Conservation (phyloP, 2,888 invertebrate genomes). For the Chaetogeoica ovagalla region DNA sequence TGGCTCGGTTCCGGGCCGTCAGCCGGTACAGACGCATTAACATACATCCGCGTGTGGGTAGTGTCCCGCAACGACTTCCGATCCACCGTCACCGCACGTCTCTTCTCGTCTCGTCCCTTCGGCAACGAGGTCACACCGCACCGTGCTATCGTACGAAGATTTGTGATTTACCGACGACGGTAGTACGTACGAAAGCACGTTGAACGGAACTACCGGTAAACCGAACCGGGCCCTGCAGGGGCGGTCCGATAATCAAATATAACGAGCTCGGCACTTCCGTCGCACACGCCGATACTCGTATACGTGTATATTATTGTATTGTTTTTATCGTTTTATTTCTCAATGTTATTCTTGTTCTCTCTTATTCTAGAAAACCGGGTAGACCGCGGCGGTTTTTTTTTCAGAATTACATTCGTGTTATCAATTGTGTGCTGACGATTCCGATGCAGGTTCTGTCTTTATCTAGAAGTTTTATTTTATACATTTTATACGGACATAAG, state of each 20-base stretch:
- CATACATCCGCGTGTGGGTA: background rate
- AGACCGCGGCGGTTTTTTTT: too few species aligned
- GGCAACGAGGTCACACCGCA: too few species aligned
- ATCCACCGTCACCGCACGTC: background rate
- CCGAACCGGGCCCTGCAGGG: background rate
- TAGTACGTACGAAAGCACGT: background rate
- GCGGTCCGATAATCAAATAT: slow-evolving; percentile 4
- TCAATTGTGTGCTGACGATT: too few species aligned
- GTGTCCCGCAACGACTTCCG: background rate
- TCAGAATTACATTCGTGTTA: too few species aligned
- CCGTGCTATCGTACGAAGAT: too few species aligned
- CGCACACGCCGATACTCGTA: background rate
- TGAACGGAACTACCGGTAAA: background rate
- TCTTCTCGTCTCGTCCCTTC: background rate
- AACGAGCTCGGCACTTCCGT: background rate
- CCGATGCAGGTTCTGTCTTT: too few species aligned
- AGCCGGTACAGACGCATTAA: background rate
- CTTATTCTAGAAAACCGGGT: too few species aligned
- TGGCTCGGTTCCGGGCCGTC: slow-evolving; percentile 16
- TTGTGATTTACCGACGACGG: too few species aligned
- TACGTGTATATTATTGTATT: background rate
- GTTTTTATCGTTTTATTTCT: too few species aligned
- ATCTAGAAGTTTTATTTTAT: too few species aligned
- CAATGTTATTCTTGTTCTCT: too few species aligned
- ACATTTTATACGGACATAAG: too few species aligned